Percentiles rank a stretch among this genome's conserved stretches.
Conservation (phyloP, 2,797 vertebrate genomes). For the Chaenodraco wilsoni region DNA sequence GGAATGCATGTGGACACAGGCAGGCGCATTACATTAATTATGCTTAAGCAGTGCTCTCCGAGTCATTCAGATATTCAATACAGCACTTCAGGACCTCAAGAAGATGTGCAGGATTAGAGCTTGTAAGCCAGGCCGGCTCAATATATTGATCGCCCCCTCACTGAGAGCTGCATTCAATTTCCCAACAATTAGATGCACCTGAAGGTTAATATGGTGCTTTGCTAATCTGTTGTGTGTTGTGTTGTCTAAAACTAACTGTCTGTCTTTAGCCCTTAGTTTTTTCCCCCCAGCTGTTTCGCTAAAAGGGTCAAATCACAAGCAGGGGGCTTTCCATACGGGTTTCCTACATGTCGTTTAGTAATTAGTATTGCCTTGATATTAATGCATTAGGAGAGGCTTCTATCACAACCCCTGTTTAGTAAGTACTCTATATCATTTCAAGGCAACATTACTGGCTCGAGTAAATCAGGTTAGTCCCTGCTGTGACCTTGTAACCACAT, state of each 20-base stretch:
- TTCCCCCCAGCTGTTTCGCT: slow-evolving; percentile 33
- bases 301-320: slow-evolving; percentile 47
- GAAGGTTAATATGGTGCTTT: slow-evolving; percentile 80
- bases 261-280: slow-evolving; percentile 24
- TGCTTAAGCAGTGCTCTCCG: slow-evolving; percentile 71
- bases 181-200: slow-evolving; percentile 82
- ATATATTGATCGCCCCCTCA: slow-evolving; percentile 81
- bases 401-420: slow-evolving; percentile 22
- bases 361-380: slow-evolving; percentile 49
- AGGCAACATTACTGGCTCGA: slow-evolving; percentile 31
- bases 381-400: slow-evolving; percentile 37
- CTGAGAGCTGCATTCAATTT: slow-evolving; percentile 82
- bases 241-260: slow-evolving; percentile 52
- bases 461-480: slow-evolving; percentile 57
- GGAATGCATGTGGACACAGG: slow-evolving; percentile 60
- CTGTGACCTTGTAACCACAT: slow-evolving; percentile 65
- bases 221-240: slow-evolving; percentile 82
- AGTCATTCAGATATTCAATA: slow-evolving; percentile 82
- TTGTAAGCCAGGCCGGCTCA: slow-evolving; percentile 74
- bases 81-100: slow-evolving; percentile 76
- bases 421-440: slow-evolving; percentile 46
- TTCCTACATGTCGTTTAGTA: slow-evolving; percentile 46
- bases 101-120: slow-evolving; percentile 86
- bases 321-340: slow-evolving; percentile 23
- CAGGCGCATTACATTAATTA: slow-evolving; percentile 79